phyloP scores from a whole-genome alignment of 2,888 invertebrate genomes.

The Lymantria monacha region DNA sequence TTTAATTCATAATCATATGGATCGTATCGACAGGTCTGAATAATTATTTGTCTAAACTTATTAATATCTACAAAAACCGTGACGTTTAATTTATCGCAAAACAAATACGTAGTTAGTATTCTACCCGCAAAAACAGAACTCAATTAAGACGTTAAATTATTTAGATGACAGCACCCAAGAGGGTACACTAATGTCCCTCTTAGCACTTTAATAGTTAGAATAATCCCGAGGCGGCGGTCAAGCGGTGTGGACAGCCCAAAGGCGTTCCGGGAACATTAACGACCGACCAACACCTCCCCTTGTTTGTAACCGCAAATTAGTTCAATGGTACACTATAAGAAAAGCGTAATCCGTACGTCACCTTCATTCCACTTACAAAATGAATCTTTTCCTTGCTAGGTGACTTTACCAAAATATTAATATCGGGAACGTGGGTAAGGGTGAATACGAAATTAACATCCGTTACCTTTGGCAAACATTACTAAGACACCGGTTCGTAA shows the following conservation, averaged over 20 bases:
- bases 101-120: slow-evolving; percentile 16
- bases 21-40: too few relatives aligned
- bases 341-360: slow-evolving; percentile 35
- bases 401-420: slow-evolving; percentile 68
- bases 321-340: slow-evolving; percentile 56
- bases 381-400: slow-evolving; percentile 47
- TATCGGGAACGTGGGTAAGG: slow-evolving; percentile 62
- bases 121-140: slow-evolving; percentile 49
- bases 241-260: slow-evolving; percentile 63
- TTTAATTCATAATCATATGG: too few relatives aligned
- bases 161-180: slow-evolving; percentile 70
- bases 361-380: slow-evolving; percentile 42
- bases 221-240: slow-evolving; percentile 66
- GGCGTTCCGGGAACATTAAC: slow-evolving; percentile 71
- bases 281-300: slow-evolving; percentile 63
- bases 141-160: slow-evolving; percentile 78
- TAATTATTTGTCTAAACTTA: too few relatives aligned
- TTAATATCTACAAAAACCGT: too few relatives aligned
- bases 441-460: slow-evolving; percentile 82
- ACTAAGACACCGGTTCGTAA: slow-evolving; percentile 72
- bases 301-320: slow-evolving; percentile 76
- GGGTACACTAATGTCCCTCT: slow-evolving; percentile 75
- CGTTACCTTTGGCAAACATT: slow-evolving; percentile 76
- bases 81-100: neutral
- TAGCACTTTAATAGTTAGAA: slow-evolving; percentile 78